phyloP scores from a whole-genome alignment of 2,888 invertebrate genomes.

The Perithous albicinctus region DNA sequence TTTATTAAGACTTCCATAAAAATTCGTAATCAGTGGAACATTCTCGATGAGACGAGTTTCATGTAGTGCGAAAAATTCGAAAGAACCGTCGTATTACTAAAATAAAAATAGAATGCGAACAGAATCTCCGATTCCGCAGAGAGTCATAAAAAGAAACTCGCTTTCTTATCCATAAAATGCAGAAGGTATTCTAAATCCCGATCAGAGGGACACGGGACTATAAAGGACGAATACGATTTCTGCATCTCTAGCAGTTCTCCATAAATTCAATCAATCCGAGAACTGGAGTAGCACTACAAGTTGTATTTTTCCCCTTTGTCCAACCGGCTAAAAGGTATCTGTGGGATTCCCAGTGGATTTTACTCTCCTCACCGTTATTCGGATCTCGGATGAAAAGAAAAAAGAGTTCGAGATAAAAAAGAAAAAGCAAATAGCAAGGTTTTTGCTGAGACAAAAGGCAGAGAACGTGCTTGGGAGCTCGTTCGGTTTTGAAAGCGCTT shows the following conservation, averaged over 20 bases:
- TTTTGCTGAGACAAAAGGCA: constrained; percentile 33
- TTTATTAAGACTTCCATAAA: not conserved
- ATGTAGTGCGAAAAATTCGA: not conserved
- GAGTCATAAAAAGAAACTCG: not conserved
- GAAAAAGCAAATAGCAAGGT: constrained; percentile 6
- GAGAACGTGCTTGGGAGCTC: constrained; percentile 7
- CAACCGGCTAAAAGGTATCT: not conserved
- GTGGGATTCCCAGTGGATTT: constrained; percentile 2
- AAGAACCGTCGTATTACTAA: not conserved
- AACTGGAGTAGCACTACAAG: not conserved
- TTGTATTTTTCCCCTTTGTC: not conserved
- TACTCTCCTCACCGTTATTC: not conserved
- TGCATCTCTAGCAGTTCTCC: not conserved
- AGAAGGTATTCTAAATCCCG: not conserved
- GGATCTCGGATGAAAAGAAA: not conserved
- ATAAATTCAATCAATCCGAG: not conserved
- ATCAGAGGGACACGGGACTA: not conserved
- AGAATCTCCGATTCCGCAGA: not conserved
- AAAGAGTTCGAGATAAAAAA: constrained; percentile 8
- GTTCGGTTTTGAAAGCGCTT: constrained; percentile 54
- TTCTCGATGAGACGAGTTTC: not conserved
- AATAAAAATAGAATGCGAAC: not conserved
- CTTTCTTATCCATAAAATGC: not conserved
- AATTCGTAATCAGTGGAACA: not conserved
- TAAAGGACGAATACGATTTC: not conserved